These are phyloP conservation scores for Campaea margaritaria DNA, from an alignment of 2,888 invertebrate genomes.

Conservation along the genomic window DNA sequence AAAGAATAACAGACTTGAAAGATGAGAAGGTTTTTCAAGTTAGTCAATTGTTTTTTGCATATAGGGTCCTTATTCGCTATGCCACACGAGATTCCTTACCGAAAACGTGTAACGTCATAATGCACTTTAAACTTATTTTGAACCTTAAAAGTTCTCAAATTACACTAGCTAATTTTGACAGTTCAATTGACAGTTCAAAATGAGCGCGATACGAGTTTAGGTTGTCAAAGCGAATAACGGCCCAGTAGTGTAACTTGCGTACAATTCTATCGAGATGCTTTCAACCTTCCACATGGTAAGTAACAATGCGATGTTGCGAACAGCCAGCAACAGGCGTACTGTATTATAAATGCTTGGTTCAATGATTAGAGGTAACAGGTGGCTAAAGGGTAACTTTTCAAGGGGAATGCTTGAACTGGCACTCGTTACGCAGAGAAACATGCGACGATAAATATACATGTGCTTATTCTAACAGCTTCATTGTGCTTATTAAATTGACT, in stretches of 20 bases:
- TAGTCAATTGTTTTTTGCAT: background rate
- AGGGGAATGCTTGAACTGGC: constrained; percentile 55
- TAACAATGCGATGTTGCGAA: constrained; percentile 39
- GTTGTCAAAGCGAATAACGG: too few relatives aligned
- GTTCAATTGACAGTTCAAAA: too few relatives aligned
- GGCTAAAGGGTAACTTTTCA: constrained; percentile 56
- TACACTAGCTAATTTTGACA: too few relatives aligned
- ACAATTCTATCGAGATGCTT: constrained; percentile 25
- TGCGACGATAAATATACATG: constrained; percentile 40
- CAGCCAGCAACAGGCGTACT: constrained; percentile 36
- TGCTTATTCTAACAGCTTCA: constrained; percentile 51
- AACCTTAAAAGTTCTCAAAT: too few relatives aligned
- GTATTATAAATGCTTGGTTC: constrained; percentile 50
- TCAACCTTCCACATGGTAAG: constrained; percentile 30
- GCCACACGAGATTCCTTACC: too few relatives aligned
- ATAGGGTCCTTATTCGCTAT: too few relatives aligned
- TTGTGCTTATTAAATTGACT: constrained; percentile 22
- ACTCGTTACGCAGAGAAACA: constrained; percentile 63
- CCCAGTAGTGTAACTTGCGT: background rate
- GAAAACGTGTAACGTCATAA: too few relatives aligned
- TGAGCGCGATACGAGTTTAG: too few relatives aligned
- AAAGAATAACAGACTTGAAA: too few relatives aligned
- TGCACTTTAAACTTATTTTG: too few relatives aligned
- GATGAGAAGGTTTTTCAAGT: too few relatives aligned
- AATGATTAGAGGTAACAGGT: constrained; percentile 67